These are phyloP conservation scores for Noctua fimbriata DNA, from an alignment of 2,888 invertebrate genomes.

Conservation along the genomic window DNA sequence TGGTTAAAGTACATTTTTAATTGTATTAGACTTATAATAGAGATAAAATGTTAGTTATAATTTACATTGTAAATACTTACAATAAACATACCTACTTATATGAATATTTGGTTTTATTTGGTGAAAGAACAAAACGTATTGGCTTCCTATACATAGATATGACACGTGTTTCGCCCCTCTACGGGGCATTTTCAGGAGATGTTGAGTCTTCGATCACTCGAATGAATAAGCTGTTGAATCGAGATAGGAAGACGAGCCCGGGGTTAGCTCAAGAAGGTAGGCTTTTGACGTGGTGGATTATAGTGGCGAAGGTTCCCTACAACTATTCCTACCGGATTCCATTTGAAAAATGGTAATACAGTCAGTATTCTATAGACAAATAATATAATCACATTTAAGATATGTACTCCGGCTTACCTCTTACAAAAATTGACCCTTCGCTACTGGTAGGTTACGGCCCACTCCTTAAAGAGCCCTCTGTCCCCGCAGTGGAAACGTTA, in stretches of 20 bases:
- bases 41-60: slow-evolving; percentile 74
- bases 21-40: slow-evolving; percentile 73
- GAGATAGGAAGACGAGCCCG: not conserved
- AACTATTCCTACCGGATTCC: no score
- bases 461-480: not conserved
- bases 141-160: not conserved
- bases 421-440: no score
- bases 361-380: no score
- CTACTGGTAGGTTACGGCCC: no score
- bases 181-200: no score
- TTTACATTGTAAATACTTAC: slow-evolving; percentile 84
- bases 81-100: slow-evolving; percentile 75
- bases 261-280: not conserved
- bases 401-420: no score
- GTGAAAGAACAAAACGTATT: not conserved
- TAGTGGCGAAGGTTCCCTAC: no score
- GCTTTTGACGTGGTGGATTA: not conserved
- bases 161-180: no score
- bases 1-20: slow-evolving; percentile 78
- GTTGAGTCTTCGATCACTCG: not conserved
- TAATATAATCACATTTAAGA: no score
- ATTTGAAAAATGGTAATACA: no score
- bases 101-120: slow-evolving; percentile 47
- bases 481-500: not conserved
- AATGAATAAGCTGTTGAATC: not conserved